Conservation (phyloP, 2,113 vertebrate species). For the Psammodynastes pulverulentus region DNA sequence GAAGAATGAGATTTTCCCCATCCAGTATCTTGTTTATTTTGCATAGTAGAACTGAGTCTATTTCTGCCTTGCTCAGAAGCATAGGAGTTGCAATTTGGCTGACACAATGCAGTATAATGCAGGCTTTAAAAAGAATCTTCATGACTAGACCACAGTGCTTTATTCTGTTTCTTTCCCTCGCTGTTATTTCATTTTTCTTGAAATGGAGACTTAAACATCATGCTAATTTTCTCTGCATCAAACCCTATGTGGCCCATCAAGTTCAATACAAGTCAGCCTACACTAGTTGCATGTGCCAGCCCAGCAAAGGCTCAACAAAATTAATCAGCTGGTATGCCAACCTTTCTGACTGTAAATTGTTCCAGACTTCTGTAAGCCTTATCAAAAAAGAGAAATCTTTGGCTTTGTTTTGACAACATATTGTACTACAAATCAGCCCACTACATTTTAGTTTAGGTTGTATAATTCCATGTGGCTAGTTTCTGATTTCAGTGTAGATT, state of each 20-base stretch:
- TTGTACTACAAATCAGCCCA: background rate
- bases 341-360: background rate
- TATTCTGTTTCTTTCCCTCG: background rate
- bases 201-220: background rate
- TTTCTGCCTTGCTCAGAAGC: background rate
- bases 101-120: background rate
- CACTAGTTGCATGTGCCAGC: background rate
- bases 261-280: background rate
- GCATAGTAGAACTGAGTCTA: background rate
- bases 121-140: background rate
- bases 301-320: background rate
- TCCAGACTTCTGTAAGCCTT: conserved; percentile 3
- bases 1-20: background rate
- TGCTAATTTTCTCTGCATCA: background rate
- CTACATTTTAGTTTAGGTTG: background rate
- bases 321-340: background rate
- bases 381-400: background rate
- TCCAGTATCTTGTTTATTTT: background rate
- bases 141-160: background rate
- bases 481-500: background rate
- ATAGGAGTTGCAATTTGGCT: background rate
- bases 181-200: background rate
- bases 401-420: background rate
- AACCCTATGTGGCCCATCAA: background rate
- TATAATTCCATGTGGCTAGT: background rate